phyloP scores from a whole-genome alignment of 2,113 vertebrate species.

The Electrona antarctica region DNA sequence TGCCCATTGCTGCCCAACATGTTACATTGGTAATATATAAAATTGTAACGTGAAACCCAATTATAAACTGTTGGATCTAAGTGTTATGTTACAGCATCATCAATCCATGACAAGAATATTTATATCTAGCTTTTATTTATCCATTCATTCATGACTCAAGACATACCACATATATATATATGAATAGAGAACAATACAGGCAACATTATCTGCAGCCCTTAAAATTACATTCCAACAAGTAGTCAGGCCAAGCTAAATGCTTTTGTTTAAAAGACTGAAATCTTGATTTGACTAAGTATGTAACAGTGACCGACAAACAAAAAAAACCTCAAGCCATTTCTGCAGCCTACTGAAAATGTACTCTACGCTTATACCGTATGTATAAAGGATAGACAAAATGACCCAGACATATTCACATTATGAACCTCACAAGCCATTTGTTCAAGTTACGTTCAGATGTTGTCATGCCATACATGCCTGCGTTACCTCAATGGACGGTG shows the following conservation, averaged over 20 bases:
- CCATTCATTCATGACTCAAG: slow-evolving; percentile 26
- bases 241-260: not conserved
- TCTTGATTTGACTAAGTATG: not conserved
- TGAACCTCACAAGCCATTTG: not conserved
- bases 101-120: not conserved
- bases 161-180: slow-evolving; percentile 11
- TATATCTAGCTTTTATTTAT: slow-evolving; percentile 58
- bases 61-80: too few species aligned
- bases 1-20: too few species aligned
- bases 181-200: slow-evolving; percentile 29
- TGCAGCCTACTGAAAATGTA: not conserved
- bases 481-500: not conserved
- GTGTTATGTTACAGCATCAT: not conserved
- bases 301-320: not conserved
- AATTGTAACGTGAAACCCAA: too few species aligned
- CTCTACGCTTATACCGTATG: not conserved
- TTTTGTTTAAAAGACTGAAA: not conserved
- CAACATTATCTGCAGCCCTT: slow-evolving; percentile 14
- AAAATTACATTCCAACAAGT: slow-evolving; percentile 17
- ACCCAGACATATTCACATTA: not conserved
- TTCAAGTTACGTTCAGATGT: not conserved
- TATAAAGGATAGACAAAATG: not conserved
- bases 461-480: not conserved
- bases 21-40: too few species aligned
- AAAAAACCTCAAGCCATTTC: not conserved